Conservation (phyloP, 1,140 invertebrate species). For the Druon quercuslanigerum region DNA sequence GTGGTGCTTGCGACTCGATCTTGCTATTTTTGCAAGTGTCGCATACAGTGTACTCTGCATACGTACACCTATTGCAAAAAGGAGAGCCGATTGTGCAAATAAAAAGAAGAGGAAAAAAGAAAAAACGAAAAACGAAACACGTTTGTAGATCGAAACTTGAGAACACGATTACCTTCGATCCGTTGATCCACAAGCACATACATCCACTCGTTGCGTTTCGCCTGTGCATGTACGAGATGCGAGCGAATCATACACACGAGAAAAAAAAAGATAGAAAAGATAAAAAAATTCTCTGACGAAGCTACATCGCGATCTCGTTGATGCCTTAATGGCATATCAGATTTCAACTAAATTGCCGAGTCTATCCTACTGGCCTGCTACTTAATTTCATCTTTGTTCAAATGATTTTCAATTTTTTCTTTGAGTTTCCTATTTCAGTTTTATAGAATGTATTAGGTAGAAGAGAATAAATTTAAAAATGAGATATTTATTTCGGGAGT, state of each 20-base stretch:
- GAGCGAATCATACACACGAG: too few relatives aligned
- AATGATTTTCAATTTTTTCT: too few relatives aligned
- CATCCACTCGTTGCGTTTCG: neutral
- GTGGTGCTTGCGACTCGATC: too few relatives aligned
- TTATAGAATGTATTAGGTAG: too few relatives aligned
- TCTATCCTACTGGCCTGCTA: constrained; percentile 36
- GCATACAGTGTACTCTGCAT: too few relatives aligned
- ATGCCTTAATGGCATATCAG: constrained; percentile 51
- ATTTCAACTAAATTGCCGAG: constrained; percentile 44
- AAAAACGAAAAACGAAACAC: constrained; percentile 38
- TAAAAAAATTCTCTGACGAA: too few relatives aligned
- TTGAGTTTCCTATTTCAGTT: too few relatives aligned
- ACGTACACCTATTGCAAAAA: neutral
- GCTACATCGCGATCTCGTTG: constrained; percentile 40
- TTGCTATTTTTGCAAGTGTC: too few relatives aligned
- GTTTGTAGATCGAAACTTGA: constrained; percentile 49
- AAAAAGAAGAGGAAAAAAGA: constrained; percentile 32
- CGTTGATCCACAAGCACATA: constrained; percentile 43
- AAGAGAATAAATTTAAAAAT: too few relatives aligned
- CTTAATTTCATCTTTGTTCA: constrained; percentile 45
- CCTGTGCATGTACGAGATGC: too few relatives aligned
- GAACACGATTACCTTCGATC: constrained; percentile 52
- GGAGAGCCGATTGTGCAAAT: neutral
- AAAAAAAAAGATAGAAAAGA: too few relatives aligned
- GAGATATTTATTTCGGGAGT: too few relatives aligned